Evolutionary conservation across 2,888 invertebrate genomes (phyloP), one percentile per base, ranked within the genome.

Genomic region (Mythimna ferrago): DNA sequence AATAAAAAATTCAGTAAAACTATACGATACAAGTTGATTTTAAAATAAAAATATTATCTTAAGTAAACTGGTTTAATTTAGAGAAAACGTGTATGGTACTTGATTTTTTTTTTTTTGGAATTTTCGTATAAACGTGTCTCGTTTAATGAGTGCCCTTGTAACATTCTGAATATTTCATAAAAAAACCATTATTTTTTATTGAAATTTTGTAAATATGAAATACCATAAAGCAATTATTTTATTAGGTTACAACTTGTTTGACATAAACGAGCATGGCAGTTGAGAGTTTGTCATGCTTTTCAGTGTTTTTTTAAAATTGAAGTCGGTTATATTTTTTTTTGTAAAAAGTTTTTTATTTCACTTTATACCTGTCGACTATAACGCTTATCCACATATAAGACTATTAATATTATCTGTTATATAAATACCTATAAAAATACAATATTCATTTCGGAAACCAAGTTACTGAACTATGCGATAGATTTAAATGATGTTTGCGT

Each of bases 61-160:
- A 21, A 44, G 21, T 53, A 53, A 66, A 76, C 65, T 21, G 19
- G 71, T 71, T 66, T 53, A 65, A 61, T 53, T 53, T 61, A 71
- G 66, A 76, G 66, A 57, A 35, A 70, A 70, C 7, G 54, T 38
- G 35, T 51, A 19, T 11, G 19, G 21, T 16, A 21, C 64, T 64
- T 16, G 7, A 68, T 16, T 26, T 19, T 26, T 62, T 32, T 32
- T 66, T 26, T 26, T 26, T 26, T 26, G 4, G 10, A 16, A 16
- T 1, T 56, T 38, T 63, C 4, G 3, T 2, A 61, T 51, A 35
- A 38, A 61, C 56, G 11, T 66, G 51, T 11, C 32, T 26, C 26
- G 5, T 53, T 44, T n/a, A 65, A 56, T 66, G 61, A 76, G 71
- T 51, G 26, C 26, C 65, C 61, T 48, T 61, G 26, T 44, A 70